A percentile compares a stretch with the other conserved stretches of the same genome.
phyloP scores from a whole-genome alignment of 2,797 vertebrate genomes.

The Coregonus suidteri region DNA sequence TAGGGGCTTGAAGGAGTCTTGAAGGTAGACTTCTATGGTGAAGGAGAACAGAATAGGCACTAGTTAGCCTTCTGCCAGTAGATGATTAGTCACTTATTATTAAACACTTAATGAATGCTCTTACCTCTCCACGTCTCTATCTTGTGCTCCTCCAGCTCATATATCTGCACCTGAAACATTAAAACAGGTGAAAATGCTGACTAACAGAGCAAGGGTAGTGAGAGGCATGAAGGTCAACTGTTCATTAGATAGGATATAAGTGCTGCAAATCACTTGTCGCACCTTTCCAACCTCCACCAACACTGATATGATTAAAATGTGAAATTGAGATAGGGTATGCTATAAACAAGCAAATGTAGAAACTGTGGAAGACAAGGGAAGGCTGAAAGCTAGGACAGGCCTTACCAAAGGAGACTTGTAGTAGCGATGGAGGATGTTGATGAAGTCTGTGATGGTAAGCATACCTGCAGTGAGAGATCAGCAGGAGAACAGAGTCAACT shows the following conservation, averaged over 20 bases:
- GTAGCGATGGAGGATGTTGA: conserved; percentile 97
- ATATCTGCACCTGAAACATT: conserved; percentile 90
- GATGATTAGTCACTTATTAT: not conserved
- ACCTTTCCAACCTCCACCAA: not conserved
- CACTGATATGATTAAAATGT: not conserved
- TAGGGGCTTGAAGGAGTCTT: conserved; percentile 96
- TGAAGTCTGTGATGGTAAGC: conserved; percentile 99
- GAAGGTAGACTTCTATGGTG: conserved; percentile 87
- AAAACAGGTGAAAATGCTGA: conserved; percentile 4
- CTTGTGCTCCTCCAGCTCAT: conserved; percentile 97
- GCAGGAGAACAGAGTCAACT: not conserved
- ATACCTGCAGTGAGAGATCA: conserved; percentile 79
- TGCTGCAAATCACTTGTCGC: not conserved
- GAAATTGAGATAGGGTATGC: not conserved
- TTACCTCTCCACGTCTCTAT: conserved; percentile 99
- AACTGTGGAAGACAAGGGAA: not conserved
- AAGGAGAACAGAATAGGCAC: conserved; percentile 27
- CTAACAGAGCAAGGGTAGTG: conserved; percentile 3
- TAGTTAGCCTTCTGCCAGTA: conserved; percentile 1
- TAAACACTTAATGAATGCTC: conserved; percentile 15
- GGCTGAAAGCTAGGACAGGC: not conserved
- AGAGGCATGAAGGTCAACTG: not conserved
- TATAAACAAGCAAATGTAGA: not conserved
- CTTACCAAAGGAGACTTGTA: conserved; percentile 98
- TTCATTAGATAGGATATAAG: not conserved